Conservation (phyloP, 2,797 vertebrate species). For the Tachyglossus aculeatus region DNA sequence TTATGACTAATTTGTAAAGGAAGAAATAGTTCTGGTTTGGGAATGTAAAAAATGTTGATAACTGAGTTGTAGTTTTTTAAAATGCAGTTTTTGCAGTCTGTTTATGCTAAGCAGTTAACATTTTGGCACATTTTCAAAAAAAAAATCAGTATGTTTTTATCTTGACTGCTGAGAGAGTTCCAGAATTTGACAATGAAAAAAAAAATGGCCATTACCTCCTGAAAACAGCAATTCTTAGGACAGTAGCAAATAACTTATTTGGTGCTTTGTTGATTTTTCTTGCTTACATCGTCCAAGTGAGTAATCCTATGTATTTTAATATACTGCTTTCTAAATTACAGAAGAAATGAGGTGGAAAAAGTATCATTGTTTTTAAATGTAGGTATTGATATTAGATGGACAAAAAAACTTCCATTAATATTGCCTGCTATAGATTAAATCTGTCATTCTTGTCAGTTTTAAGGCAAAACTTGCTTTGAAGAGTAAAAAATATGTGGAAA, state of each 20-base stretch:
- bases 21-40: constrained; percentile 8
- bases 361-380: constrained; percentile 17
- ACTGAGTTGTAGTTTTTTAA: constrained; percentile 10
- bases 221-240: constrained; percentile 16
- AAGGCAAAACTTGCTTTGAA: not conserved
- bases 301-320: constrained; percentile 10
- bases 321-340: not conserved
- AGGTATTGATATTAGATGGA: constrained; percentile 13
- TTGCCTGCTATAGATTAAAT: no score
- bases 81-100: constrained; percentile 3
- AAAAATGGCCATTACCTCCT: constrained; percentile 6
- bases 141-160: constrained; percentile 4
- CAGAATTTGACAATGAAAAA: constrained; percentile 14
- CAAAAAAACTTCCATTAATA: no score
- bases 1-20: not conserved
- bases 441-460: constrained; percentile 32
- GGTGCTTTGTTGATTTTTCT: constrained; percentile 23
- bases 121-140: not conserved
- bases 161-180: constrained; percentile 34
- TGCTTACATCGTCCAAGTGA: constrained; percentile 26
- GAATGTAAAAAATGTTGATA: constrained; percentile 40
- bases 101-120: constrained; percentile 24
- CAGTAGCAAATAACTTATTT: constrained; percentile 17
- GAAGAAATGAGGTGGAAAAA: constrained; percentile 6
- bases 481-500: constrained; percentile 13